phyloP scores from a whole-genome alignment of 2,888 invertebrate species.

The Baccha elongata region DNA sequence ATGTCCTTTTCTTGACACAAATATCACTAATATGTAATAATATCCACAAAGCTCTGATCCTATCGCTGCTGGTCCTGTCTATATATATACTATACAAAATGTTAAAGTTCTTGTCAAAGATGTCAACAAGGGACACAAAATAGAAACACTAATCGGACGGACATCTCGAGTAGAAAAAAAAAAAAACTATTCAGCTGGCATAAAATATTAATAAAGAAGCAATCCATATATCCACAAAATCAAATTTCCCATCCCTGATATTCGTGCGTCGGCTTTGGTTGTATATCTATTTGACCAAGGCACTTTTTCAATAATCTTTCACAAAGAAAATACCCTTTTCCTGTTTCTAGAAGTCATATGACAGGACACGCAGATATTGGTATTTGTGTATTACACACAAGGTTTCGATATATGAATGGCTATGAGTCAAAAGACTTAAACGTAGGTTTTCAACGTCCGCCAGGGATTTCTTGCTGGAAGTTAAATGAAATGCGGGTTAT shows the following conservation, averaged over 20 bases:
- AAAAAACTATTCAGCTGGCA: conserved; percentile 18
- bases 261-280: not conserved
- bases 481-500: conserved; percentile 3
- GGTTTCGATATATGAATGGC: conserved; percentile 30
- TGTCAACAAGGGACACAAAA: conserved; percentile 45
- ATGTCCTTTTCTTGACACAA: conserved; percentile 1
- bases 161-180: not conserved
- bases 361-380: conserved; percentile 21
- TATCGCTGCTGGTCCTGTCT: not conserved
- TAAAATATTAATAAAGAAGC: conserved; percentile 43
- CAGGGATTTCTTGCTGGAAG: conserved; percentile 1
- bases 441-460: not conserved
- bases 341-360: conserved; percentile 3
- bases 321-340: not conserved
- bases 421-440: conserved; percentile 7
- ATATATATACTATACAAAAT: not conserved
- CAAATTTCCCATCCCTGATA: conserved; percentile 58
- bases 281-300: not conserved
- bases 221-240: conserved; percentile 41
- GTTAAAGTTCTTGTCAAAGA: conserved; percentile 25
- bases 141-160: conserved; percentile 56
- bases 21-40: conserved; percentile 24
- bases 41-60: conserved; percentile 32
- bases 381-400: conserved; percentile 25
- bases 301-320: not conserved